These are phyloP conservation scores for Muraenolepis orangiensis DNA, from an alignment of 2,797 vertebrate species.

Conservation along the genomic window DNA sequence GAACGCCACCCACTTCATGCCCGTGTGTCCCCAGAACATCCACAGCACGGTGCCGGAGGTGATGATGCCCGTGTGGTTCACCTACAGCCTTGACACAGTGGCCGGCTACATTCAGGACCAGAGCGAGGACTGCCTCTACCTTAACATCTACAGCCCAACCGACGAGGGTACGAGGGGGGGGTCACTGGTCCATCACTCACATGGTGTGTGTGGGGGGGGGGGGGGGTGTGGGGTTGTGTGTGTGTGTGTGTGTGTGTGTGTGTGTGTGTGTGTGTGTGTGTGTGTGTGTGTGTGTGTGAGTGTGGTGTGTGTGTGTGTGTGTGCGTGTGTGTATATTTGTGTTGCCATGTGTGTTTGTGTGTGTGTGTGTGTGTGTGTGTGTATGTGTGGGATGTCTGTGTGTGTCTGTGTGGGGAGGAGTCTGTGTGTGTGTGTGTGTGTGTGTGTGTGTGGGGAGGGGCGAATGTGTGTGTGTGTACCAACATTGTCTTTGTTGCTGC, in stretches of 20 bases:
- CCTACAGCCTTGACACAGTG: constrained; percentile 88
- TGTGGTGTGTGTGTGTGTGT: background rate
- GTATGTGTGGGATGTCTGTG: constrained; percentile 26
- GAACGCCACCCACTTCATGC: constrained; percentile 87
- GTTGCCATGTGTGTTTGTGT: constrained; percentile 35
- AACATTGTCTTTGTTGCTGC: constrained; percentile 45
- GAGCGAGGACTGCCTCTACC: constrained; percentile 89
- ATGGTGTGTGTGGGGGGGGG: constrained; percentile 25
- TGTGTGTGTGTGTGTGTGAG: constrained; percentile 41
- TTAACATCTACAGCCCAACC: constrained; percentile 89
- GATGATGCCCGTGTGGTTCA: constrained; percentile 94
- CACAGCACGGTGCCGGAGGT: constrained; percentile 87
- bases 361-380: constrained; percentile 36
- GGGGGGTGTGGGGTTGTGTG: constrained; percentile 27
- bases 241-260: constrained; percentile 37
- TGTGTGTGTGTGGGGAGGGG: too few species aligned
- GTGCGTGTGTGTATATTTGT: constrained; percentile 30
- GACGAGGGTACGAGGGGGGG: constrained; percentile 79
- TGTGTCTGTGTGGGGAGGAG: too few species aligned
- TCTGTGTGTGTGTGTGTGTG: too few species aligned
- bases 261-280: constrained; percentile 25
- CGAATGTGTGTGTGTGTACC: background rate
- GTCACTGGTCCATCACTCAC: too few species aligned
- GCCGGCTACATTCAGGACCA: constrained; percentile 90
- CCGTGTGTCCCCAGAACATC: constrained; percentile 90